Percentiles rank a stretch among this genome's conserved stretches.
These are phyloP conservation scores for Lacerta viridis DNA, from an alignment of 2,797 vertebrate genomes.

Conservation along the genomic window DNA sequence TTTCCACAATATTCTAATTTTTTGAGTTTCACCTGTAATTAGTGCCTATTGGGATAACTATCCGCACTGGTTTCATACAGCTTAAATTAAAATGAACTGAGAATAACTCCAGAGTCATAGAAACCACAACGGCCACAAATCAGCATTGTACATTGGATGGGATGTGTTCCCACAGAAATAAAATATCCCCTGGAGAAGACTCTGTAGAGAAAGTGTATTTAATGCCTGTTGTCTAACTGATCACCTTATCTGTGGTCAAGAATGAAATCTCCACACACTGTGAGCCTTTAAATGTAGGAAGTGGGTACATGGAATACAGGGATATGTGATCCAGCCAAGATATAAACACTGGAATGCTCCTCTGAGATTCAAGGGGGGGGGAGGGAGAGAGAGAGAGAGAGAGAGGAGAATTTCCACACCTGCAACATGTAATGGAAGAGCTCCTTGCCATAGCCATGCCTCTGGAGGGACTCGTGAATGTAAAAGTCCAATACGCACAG, in stretches of 20 bases:
- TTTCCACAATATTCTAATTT: no score
- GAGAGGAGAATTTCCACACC: slow-evolving; percentile 74
- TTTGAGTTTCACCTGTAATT: background rate
- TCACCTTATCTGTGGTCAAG: background rate
- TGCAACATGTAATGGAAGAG: slow-evolving; percentile 92
- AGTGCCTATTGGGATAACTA: background rate
- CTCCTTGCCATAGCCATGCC: slow-evolving; percentile 90
- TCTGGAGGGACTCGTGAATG: slow-evolving; percentile 88
- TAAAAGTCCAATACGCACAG: slow-evolving; percentile 94
- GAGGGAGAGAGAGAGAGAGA: no score
- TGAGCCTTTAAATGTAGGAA: background rate
- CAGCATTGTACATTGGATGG: background rate
- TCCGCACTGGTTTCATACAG: background rate
- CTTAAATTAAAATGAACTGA: background rate
- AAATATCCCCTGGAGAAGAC: background rate
- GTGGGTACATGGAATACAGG: background rate
- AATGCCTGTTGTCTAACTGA: background rate
- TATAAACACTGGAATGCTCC: background rate
- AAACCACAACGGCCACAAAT: background rate
- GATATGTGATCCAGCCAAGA: background rate
- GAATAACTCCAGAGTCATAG: background rate
- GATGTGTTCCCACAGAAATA: background rate
- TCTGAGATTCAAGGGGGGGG: background rate
- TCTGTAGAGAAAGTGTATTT: background rate
- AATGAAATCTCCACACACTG: background rate